Evolutionary conservation across 2,888 invertebrate species (phyloP), one percentile per base, ranked within the genome.

Genomic region (Eupeodes luniger): DNA sequence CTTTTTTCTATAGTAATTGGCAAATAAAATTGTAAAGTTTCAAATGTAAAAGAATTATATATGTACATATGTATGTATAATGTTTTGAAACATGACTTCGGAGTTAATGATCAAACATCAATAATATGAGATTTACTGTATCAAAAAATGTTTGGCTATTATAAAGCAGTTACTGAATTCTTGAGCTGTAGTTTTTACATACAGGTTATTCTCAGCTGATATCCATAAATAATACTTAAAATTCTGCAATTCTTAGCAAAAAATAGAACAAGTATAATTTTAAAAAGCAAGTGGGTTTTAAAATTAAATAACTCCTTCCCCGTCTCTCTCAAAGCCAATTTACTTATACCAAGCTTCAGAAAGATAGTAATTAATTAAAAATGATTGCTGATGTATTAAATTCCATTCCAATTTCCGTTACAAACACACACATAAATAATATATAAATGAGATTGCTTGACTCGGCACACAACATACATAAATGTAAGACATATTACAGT

Each of bases 351-450:
- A 49, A 47, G n/a, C 27, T 51, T 36, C 36, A 36, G 14, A 67
- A 36, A 14, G 9, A n/a, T n/a, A 66, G 51, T 53, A 67, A 67
- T 67, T 67, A 67, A 67, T 67, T 47, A 67, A 6, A 51, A 67
- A 67, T 67, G 34, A 67, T 67, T 67, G 67, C 34, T n/a, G 34
- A 67, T 67, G 19, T 64, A 67, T 67, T 51, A 67, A 67, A 67
- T 67, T 67, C 67, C 51, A 36, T 67, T 67, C 51, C 67, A 51
- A 67, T 67, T 67, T 67, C 67, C 67, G 67, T 47, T 67, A 36
- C 51, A 67, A 5, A 59, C 14, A 67, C 62, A 62, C 34, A 53
- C 51, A 67, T 27, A 27, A 27, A 27, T 27, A 3, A 3, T 27
- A 3, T 67, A 51, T 16, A 67, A 67, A 67, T 67, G 67, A 53